Evolutionary conservation across 2,797 vertebrate species (phyloP), one percentile per base, ranked within the genome.

Genomic region (Chrysocyon brachyurus): DNA sequence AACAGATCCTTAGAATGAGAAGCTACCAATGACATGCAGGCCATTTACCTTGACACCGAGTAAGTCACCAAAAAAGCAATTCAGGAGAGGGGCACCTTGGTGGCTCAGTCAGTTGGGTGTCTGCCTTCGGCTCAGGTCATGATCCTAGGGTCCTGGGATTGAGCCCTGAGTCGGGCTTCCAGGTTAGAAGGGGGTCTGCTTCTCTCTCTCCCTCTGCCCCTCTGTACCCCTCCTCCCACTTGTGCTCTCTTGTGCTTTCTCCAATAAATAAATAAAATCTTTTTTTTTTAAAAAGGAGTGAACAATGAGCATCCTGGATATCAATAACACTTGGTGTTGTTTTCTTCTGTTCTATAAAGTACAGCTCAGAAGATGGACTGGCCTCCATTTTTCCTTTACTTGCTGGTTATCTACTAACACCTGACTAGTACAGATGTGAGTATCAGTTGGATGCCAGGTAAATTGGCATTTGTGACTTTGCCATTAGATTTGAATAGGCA

Each of bases 41-140:
- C 59, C 85, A 96, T 63, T 98, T 97, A 98, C 95, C 96, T 97
- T 94, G 97, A 95, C 61, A 90, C 87, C 78, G 46, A 2, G 1
- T 96, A 98, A 98, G 97, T 98, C 96, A 68, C 78, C 94, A 97
- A 98, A 98, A 89, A 98, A 96, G 89, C 91, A 96, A 97, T 94
- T 98, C 52, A 96, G 33, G 97, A 68, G 36, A 68, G 36, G 59
- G 22, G 10, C 19, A 2, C 56, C 17, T 57, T 0, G 56, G 56
- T 61, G 22, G 22, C 22, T 24, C 59, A 61, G 59, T 61, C 19
- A 16, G 59, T 61, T 61, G 11, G 11, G 59, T 61, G 9, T 61
- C 40, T 26, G 59, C 22, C 24, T 61, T 61, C 9, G 9, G 22
- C 59, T 61, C 59, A 4, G 22, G 59, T 61, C 19, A 10, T 61